Evolutionary conservation across 2,888 invertebrate genomes (phyloP).

Genomic region (Pseudococcus viburni): DNA sequence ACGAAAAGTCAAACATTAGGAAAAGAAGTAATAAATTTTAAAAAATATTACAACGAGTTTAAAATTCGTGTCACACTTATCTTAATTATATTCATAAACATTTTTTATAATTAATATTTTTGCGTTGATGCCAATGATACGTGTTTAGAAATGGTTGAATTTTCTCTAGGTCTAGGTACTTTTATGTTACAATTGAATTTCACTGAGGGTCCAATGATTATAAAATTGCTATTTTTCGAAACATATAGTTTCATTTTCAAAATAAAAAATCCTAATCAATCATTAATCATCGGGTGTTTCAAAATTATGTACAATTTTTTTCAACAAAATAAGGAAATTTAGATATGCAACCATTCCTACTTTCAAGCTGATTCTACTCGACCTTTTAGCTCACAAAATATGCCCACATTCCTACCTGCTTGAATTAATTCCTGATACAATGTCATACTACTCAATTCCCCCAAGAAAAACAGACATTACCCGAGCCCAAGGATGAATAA

Average conservation of each 20-base stretch:
- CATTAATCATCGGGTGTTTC: no score
- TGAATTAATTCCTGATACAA: not conserved
- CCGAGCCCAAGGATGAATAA: not conserved
- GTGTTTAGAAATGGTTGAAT: not conserved
- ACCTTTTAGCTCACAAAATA: no score
- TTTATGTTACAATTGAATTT: not conserved
- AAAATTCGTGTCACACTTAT: conserved; percentile 18
- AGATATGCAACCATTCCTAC: no score
- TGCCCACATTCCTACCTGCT: not conserved
- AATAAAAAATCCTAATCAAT: no score
- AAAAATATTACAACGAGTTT: not conserved
- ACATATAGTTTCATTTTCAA: no score
- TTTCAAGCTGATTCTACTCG: no score
- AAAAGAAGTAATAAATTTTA: conserved; percentile 2
- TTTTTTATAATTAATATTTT: conserved; percentile 32
- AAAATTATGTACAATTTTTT: no score
- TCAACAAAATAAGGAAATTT: no score
- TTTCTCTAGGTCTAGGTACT: not conserved
- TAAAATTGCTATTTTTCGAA: not conserved
- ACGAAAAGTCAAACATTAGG: not conserved
- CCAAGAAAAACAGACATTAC: not conserved
- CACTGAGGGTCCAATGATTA: not conserved
- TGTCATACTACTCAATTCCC: not conserved
- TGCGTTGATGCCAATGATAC: not conserved
- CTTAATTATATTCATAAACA: not conserved